A percentile compares a stretch with the other conserved stretches of the same genome.
Conservation (phyloP, 2,797 vertebrate genomes). For the Geotrypetes seraphini region DNA sequence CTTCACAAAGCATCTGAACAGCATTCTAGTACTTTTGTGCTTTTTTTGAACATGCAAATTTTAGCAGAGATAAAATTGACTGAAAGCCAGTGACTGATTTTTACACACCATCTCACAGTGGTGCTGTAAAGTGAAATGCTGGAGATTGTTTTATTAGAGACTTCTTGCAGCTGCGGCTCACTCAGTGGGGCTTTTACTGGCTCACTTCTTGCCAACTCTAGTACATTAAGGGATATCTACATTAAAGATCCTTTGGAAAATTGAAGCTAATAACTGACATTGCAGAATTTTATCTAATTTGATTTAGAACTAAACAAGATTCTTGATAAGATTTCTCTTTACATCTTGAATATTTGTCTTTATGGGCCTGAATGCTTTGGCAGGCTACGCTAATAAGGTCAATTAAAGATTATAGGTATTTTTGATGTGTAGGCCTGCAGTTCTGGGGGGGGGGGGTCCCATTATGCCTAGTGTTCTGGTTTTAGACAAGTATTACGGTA, state of each 20-base stretch:
- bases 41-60: slow-evolving; percentile 42
- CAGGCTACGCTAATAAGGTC: too few relatives aligned
- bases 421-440: too few relatives aligned
- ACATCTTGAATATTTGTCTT: slow-evolving; percentile 16
- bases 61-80: slow-evolving; percentile 41
- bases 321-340: slow-evolving; percentile 25
- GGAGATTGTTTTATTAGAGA: slow-evolving; percentile 55
- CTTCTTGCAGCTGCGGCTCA: slow-evolving; percentile 59
- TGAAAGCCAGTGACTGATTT: slow-evolving; percentile 34
- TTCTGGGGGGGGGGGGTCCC: too few relatives aligned
- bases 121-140: slow-evolving; percentile 50
- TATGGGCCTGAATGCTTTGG: too few relatives aligned
- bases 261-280: slow-evolving; percentile 34
- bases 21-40: too few relatives aligned
- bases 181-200: slow-evolving; percentile 48
- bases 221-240: slow-evolving; percentile 35
- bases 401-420: too few relatives aligned
- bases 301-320: slow-evolving; percentile 34
- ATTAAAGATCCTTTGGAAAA: slow-evolving; percentile 35
- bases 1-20: too few relatives aligned
- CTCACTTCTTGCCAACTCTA: slow-evolving; percentile 26
- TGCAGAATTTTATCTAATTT: slow-evolving; percentile 32
- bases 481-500: too few relatives aligned
- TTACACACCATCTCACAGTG: slow-evolving; percentile 43
- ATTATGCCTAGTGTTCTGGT: too few relatives aligned